A percentile compares a stretch with the other conserved stretches of the same genome.
Evolutionary conservation across 2,888 invertebrate genomes (phyloP).

Genomic region (Diachrysia chrysitis): DNA sequence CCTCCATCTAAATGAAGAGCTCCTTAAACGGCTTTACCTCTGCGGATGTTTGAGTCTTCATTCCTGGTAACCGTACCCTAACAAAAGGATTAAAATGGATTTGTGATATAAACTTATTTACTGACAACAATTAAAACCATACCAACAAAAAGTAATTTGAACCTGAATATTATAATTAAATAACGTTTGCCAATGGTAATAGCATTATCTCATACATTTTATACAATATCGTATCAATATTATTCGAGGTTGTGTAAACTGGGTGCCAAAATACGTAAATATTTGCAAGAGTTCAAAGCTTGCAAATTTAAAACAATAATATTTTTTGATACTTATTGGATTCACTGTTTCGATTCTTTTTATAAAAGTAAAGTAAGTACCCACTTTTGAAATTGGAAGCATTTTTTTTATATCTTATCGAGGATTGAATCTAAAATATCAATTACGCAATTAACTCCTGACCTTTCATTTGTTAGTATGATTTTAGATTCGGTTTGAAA

Average conservation of each 20-base stretch:
- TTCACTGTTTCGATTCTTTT: background rate
- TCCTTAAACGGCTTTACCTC: background rate
- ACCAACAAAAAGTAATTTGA: background rate
- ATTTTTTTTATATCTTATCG: background rate
- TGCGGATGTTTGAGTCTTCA: slow-evolving; percentile 6
- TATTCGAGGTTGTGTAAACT: background rate
- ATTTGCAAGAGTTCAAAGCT: slow-evolving; percentile 50
- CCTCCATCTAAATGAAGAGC: slow-evolving; percentile 3
- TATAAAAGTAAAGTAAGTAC: background rate
- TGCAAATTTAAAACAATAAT: slow-evolving; percentile 31
- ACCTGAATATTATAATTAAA: background rate
- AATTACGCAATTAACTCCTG: slow-evolving; percentile 26
- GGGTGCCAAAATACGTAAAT: slow-evolving; percentile 23
- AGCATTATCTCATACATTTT: background rate
- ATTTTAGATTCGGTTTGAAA: slow-evolving; percentile 23
- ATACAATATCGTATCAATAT: slow-evolving; percentile 10
- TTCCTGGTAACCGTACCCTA: background rate
- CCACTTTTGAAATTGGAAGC: too few relatives aligned
- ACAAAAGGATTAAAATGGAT: background rate
- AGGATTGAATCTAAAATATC: background rate
- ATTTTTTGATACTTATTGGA: slow-evolving; percentile 25
- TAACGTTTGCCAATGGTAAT: background rate
- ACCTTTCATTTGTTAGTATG: slow-evolving; percentile 21
- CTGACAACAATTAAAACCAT: background rate
- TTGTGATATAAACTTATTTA: background rate